Evolutionary conservation across 2,113 vertebrate species (phyloP).

Genomic region (Melanotaenia duboulayi): DNA sequence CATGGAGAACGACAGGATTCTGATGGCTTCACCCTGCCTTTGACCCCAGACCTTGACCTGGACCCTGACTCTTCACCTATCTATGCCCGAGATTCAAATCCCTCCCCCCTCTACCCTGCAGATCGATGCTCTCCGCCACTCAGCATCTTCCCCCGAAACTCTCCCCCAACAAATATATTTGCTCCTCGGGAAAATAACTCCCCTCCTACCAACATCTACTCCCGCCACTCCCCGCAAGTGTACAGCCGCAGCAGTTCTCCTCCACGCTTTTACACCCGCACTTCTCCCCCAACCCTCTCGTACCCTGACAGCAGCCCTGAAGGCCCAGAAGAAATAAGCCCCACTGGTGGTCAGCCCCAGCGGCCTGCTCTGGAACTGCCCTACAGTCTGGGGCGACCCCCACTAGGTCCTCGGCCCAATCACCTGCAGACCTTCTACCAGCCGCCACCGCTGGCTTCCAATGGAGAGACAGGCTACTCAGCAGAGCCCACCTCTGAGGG

Average conservation of each 20-base stretch:
- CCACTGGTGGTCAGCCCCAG: conserved; percentile 76
- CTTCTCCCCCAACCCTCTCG: conserved; percentile 75
- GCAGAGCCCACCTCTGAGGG: conserved; percentile 85
- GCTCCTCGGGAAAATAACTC: conserved; percentile 67
- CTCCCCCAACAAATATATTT: conserved; percentile 73
- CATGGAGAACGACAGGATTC: conserved; percentile 88
- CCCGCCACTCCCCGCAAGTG: conserved; percentile 76
- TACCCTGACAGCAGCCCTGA: conserved; percentile 96
- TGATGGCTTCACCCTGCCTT: conserved; percentile 84
- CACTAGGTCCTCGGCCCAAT: conserved; percentile 87
- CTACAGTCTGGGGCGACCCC: conserved; percentile 88
- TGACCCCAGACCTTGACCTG: conserved; percentile 84
- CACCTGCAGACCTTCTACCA: conserved; percentile 94
- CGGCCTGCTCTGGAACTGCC: conserved; percentile 84
- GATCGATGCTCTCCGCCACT: conserved; percentile 67
- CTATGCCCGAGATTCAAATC: conserved; percentile 89
- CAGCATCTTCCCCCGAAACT: conserved; percentile 71
- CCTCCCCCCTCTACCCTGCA: conserved; percentile 77
- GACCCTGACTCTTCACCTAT: conserved; percentile 87
- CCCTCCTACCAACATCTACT: conserved; percentile 72
- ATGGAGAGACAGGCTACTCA: conserved; percentile 81
- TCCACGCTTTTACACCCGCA: conserved; percentile 77
- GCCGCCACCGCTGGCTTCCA: conserved; percentile 85
- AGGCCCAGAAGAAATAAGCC: conserved; percentile 80
- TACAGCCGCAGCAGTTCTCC: conserved; percentile 79